Evolutionary conservation across 2,113 vertebrate genomes (phyloP), one percentile per base, ranked within the genome.

Genomic region (Hypomesus transpacificus): DNA sequence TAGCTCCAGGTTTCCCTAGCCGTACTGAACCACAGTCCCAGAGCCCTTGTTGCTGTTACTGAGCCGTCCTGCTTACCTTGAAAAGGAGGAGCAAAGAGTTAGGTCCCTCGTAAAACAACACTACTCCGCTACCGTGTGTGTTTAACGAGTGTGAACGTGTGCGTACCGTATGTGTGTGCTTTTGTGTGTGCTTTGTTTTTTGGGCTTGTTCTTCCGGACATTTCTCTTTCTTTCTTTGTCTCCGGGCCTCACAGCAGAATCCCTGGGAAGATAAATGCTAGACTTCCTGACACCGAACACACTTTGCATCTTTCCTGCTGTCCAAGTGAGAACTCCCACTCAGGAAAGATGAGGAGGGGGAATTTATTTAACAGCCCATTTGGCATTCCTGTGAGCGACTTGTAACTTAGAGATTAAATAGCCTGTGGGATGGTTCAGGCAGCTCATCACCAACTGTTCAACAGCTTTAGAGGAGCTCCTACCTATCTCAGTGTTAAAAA

Each of bases 281-380:
- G 51, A 54, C 63, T 71, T 76, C 34, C 71, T 66, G 71, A 75
- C 79, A 67, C 74, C 72, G 68, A 80, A 75, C 75, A 75, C 68
- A 22, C 28, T 78, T 75, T 68, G 68, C 6, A 56, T 68, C 1
- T 4, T 51, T 58, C 71, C 71, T 63, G 22, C 59, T 57, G 53
- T 68, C 78, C 26, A 70, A 67, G 79, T 56, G 73, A 79, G 75
- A 70, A 69, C 26, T 52, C 20, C 63, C 66, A 46, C 73, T 65
- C 54, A 11, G 56, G 64, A 67, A 75, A 75, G 75, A 84, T 71
- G 78, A 75, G 75, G 51, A 16, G 71, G 22, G 70, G 50, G 82
- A 83, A 80, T 71, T 79, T 69, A 75, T 80, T 82, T 72, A 82
- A 81, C 77, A 80, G 86, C 80, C 84, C 76, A 84, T 90, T 88